phyloP scores from a whole-genome alignment of 2,888 invertebrate species.

The Ephialtes manifestator region DNA sequence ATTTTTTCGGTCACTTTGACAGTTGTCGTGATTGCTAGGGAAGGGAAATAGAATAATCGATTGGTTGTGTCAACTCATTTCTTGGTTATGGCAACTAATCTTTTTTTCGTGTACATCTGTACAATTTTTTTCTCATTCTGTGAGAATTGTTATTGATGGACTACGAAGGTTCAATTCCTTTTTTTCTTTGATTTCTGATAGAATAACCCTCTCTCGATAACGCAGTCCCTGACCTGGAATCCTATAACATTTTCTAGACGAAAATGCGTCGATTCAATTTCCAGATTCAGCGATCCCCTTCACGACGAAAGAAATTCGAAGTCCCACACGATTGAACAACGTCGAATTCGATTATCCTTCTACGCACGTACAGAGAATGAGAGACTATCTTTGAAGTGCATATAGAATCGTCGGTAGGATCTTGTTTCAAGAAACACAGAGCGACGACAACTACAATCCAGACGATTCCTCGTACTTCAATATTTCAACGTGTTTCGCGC shows the following conservation, averaged over 20 bases:
- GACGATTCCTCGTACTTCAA: conserved; percentile 43
- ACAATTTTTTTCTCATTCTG: background rate
- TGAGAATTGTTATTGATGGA: background rate
- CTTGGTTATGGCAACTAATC: no score
- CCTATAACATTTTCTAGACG: background rate
- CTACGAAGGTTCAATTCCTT: no score
- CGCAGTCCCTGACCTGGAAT: background rate
- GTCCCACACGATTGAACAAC: conserved; percentile 52
- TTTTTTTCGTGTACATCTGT: no score
- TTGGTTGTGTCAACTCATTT: no score
- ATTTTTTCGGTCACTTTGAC: no score
- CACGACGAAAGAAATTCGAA: conserved; percentile 3
- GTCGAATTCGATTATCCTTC: conserved; percentile 56
- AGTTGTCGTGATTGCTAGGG: no score
- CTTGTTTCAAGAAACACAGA: conserved; percentile 4
- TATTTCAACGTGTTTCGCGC: conserved; percentile 55
- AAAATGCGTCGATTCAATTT: conserved; percentile 30
- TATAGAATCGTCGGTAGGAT: conserved; percentile 1
- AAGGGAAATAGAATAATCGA: no score
- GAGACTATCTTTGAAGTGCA: background rate
- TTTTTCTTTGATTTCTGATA: background rate
- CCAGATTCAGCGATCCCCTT: conserved; percentile 38
- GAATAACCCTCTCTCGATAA: background rate
- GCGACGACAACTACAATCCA: background rate
- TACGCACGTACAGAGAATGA: background rate